A percentile compares a stretch with the other conserved stretches of the same genome.
Conservation (phyloP, 2,113 vertebrate species). For the Hiodon tergisus region DNA sequence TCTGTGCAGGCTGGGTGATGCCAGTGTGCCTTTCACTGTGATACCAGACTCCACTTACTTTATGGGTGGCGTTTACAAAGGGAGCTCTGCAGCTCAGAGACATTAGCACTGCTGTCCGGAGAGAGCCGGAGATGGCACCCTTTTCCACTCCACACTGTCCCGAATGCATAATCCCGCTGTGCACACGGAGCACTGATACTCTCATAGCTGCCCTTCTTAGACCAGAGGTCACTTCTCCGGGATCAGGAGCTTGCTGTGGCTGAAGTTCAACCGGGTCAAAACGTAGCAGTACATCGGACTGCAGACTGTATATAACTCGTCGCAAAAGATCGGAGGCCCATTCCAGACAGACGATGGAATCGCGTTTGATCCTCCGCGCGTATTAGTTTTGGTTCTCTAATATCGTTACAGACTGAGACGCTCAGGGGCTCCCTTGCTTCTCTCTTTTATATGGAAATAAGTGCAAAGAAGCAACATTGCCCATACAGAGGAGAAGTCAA, state of each 20-base stretch:
- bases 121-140: not conserved
- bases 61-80: not conserved
- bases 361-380: not conserved
- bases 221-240: conserved; percentile 57
- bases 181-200: conserved; percentile 18
- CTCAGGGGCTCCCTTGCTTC: not conserved
- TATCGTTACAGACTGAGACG: not conserved
- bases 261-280: conserved; percentile 53
- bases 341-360: not conserved
- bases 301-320: conserved; percentile 55
- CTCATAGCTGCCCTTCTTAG: conserved; percentile 30
- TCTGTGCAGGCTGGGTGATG: not conserved
- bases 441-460: not conserved
- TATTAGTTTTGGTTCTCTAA: conserved; percentile 8
- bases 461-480: not conserved
- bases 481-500: not conserved
- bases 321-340: conserved; percentile 26
- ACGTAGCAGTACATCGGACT: conserved; percentile 43
- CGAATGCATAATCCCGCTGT: not conserved
- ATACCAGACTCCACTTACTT: not conserved
- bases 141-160: not conserved
- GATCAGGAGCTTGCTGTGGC: conserved; percentile 52
- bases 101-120: not conserved
- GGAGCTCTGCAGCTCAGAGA: not conserved
- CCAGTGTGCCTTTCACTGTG: not conserved